Evolutionary conservation across 2,113 vertebrate species (phyloP).

Genomic region (Indri indri): DNA sequence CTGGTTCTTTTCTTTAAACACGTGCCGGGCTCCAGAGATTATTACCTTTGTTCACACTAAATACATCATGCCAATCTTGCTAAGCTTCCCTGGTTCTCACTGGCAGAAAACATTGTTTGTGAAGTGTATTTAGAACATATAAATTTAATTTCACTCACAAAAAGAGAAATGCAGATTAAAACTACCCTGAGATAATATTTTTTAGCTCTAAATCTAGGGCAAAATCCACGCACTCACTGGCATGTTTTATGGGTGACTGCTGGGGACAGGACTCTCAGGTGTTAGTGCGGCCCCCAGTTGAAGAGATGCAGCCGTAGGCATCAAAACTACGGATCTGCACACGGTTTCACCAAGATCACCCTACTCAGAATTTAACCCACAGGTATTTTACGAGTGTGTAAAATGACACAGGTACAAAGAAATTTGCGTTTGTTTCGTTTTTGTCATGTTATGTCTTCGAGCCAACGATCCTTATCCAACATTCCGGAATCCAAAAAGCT

Average conservation of each 20-base stretch:
- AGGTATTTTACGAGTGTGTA: background rate
- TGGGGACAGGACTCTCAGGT: fast-evolving
- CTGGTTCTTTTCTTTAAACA: fast-evolving
- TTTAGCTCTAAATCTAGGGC: background rate
- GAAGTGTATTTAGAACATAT: background rate
- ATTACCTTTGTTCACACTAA: background rate
- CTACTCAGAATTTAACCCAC: background rate
- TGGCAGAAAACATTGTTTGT: fast-evolving
- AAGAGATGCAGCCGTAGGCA: fast-evolving
- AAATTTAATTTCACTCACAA: background rate
- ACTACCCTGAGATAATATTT: background rate
- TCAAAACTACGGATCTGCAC: fast-evolving
- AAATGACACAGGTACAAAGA: background rate
- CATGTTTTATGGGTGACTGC: too few relatives aligned
- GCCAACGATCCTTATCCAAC: background rate
- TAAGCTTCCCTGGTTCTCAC: fast-evolving
- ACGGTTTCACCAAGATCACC: background rate
- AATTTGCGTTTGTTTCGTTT: background rate
- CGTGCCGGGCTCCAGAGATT: fast-evolving
- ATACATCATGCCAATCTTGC: fast-evolving
- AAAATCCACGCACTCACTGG: fast-evolving
- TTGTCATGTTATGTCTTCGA: background rate
- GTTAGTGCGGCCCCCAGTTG: fast-evolving
- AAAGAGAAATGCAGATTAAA: background rate
- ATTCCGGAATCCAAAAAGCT: background rate